Evolutionary conservation across 2,797 vertebrate species (phyloP).

Genomic region (Catostomus latipinnis): DNA sequence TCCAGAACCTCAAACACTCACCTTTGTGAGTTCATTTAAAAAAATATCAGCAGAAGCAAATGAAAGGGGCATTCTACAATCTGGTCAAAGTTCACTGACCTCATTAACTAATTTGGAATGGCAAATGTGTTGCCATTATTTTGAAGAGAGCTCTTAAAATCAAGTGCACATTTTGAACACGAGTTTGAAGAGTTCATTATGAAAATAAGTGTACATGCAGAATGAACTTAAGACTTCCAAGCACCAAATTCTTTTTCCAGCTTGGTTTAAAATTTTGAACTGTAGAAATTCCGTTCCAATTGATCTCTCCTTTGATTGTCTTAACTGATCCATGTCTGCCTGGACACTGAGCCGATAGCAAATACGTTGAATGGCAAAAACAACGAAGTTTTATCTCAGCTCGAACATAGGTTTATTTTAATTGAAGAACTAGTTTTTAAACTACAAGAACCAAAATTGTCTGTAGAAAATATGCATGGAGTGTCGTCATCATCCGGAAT

Average conservation of each 20-base stretch:
- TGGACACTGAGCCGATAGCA: no score
- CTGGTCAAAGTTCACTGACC: neutral
- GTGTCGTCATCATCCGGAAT: neutral
- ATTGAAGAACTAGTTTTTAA: neutral
- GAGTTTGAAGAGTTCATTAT: neutral
- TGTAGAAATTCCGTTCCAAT: no score
- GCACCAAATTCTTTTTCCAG: no score
- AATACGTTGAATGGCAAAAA: no score
- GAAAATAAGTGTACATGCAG: neutral
- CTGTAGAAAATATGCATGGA: neutral
- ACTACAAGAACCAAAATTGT: no score
- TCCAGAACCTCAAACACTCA: neutral
- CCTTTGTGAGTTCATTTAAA: constrained; percentile 5
- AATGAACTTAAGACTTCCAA: no score
- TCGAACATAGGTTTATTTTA: neutral
- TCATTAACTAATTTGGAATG: neutral
- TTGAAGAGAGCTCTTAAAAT: neutral
- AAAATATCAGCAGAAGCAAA: neutral
- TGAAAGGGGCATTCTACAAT: neutral
- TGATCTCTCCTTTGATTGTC: no score
- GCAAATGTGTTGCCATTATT: neutral
- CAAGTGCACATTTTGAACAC: neutral
- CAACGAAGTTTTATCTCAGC: no score
- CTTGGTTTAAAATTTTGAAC: no score
- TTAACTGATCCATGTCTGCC: no score